Evolutionary conservation across 2,113 vertebrate genomes (phyloP).

Genomic region (Petroica traversi): DNA sequence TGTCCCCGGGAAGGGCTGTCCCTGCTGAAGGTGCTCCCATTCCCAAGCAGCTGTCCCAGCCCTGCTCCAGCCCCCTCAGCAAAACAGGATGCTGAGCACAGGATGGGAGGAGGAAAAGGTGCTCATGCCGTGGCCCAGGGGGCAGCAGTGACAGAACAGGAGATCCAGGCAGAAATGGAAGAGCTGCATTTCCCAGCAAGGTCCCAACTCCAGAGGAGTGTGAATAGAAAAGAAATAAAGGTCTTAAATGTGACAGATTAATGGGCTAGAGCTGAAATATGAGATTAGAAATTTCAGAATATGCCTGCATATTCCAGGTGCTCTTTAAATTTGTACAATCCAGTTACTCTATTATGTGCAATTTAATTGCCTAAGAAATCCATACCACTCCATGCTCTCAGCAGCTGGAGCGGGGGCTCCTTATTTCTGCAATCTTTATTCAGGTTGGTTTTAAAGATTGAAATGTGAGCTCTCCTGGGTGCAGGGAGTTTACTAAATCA

Average conservation of each 20-base stretch:
- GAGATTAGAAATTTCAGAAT: conserved; percentile 36
- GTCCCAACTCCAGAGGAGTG: neutral
- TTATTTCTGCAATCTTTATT: neutral
- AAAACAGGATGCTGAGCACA: neutral
- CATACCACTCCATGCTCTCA: neutral
- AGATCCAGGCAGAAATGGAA: rapidly evolving
- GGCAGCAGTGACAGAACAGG: neutral
- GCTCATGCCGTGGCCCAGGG: rapidly evolving
- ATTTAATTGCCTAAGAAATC: conserved; percentile 54
- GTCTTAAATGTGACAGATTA: conserved; percentile 29
- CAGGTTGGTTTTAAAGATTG: neutral
- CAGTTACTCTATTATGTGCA: conserved; percentile 27
- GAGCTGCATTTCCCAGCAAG: neutral
- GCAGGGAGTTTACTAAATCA: neutral
- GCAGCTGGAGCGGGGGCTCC: neutral
- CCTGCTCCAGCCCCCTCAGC: neutral
- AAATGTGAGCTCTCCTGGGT: neutral
- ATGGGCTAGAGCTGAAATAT: conserved; percentile 34
- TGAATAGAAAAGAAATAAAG: neutral
- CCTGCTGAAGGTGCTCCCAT: neutral
- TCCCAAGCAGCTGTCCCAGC: neutral
- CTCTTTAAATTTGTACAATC: conserved; percentile 36
- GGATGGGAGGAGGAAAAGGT: neutral
- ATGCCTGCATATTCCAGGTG: conserved; percentile 14
- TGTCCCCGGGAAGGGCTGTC: neutral